Percentiles rank a stretch among this genome's conserved stretches.
phyloP scores from a whole-genome alignment of 2,888 invertebrate species.

The Meta bourneti region DNA sequence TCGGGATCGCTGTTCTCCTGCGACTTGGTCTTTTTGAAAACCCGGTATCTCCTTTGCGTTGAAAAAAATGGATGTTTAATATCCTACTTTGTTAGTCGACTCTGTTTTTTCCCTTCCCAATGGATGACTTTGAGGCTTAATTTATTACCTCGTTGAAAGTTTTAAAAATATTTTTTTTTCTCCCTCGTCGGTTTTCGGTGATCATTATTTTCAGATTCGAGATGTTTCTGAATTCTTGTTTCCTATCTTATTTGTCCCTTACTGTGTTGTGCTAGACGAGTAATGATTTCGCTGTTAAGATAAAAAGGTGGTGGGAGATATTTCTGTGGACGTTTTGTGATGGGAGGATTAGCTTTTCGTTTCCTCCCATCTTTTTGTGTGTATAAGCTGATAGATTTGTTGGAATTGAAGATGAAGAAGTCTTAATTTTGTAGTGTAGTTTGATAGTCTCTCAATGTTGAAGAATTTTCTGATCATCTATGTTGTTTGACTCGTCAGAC shows the following conservation, averaged over 20 bases:
- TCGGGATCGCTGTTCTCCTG: constrained; percentile 21
- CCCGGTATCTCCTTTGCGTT: constrained; percentile 7
- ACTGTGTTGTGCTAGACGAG: constrained; percentile 11
- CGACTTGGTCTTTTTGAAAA: constrained; percentile 27
- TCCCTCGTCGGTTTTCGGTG: too few species aligned
- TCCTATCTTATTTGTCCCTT: constrained; percentile 17
- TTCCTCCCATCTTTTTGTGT: too few species aligned
- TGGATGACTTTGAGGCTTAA: constrained; percentile 55
- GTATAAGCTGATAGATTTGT: too few species aligned
- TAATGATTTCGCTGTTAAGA: constrained; percentile 20
- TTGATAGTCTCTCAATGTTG: too few species aligned
- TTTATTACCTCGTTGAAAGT: constrained; percentile 68
- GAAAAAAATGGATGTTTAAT: constrained; percentile 61
- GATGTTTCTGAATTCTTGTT: constrained; percentile 13
- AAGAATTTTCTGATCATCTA: background rate
- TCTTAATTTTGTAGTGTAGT: too few species aligned
- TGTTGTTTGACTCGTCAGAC: background rate
- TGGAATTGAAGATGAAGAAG: too few species aligned
- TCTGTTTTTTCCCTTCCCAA: background rate
- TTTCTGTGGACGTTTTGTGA: too few species aligned
- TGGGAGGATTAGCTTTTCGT: too few species aligned
- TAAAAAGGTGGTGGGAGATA: background rate
- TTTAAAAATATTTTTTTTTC: constrained; percentile 52
- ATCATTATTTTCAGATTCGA: constrained; percentile 51
- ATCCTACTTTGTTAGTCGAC: constrained; percentile 44